phyloP scores from a whole-genome alignment of 2,113 vertebrate genomes.

The Ophiodon elongatus region DNA sequence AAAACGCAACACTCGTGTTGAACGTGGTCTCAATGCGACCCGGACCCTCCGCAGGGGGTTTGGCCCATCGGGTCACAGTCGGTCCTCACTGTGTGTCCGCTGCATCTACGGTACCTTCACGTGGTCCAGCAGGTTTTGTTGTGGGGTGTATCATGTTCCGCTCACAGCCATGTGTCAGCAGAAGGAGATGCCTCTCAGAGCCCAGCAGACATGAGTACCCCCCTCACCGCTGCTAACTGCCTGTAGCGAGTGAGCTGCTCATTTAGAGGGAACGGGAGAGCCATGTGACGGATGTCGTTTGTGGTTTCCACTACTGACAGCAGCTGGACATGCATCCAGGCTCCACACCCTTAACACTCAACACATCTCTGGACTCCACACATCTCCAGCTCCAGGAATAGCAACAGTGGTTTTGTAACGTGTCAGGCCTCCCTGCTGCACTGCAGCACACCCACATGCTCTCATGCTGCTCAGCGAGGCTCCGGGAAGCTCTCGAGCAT shows the following conservation, averaged over 20 bases:
- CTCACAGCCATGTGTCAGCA: constrained; percentile 1
- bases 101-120: background rate
- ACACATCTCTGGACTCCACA: constrained; percentile 48
- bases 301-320: constrained; percentile 40
- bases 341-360: constrained; percentile 42
- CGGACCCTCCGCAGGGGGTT: too few relatives aligned
- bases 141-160: background rate
- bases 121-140: background rate
- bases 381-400: constrained; percentile 63
- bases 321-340: constrained; percentile 30
- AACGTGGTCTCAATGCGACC: too few relatives aligned
- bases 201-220: constrained; percentile 9
- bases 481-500: constrained; percentile 32
- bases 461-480: constrained; percentile 38
- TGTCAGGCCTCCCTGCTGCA: constrained; percentile 71
- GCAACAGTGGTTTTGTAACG: constrained; percentile 64
- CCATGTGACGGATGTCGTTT: constrained; percentile 34
- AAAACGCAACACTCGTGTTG: too few relatives aligned
- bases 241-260: background rate
- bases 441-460: constrained; percentile 75
- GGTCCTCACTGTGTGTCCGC: too few relatives aligned
- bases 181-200: constrained; percentile 4
- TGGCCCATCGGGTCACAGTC: too few relatives aligned
- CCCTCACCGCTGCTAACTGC: constrained; percentile 13
- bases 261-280: constrained; percentile 9